These are phyloP conservation scores for Sciurus carolinensis DNA, from an alignment of 2,797 vertebrate genomes.

Conservation along the genomic window DNA sequence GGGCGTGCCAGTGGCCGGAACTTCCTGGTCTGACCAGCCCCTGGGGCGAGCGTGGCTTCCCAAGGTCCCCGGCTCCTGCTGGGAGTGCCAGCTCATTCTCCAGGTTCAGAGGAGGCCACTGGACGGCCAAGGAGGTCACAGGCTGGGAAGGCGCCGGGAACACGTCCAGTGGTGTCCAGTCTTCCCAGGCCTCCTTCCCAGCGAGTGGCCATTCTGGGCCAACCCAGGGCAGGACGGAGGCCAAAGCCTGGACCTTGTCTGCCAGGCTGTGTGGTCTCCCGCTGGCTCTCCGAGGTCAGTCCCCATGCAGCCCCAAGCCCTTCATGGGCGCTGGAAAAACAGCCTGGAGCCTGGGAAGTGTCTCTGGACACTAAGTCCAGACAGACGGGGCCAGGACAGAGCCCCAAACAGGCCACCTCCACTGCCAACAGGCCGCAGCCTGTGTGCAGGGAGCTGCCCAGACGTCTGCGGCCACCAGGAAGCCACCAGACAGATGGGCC, in stretches of 20 bases:
- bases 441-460: background rate
- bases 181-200: background rate
- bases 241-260: background rate
- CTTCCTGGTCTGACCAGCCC: background rate
- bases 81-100: accelerated
- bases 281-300: background rate
- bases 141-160: slow-evolving; percentile 3
- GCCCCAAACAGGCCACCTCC: background rate
- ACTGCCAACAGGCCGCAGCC: background rate
- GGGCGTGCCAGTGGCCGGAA: background rate
- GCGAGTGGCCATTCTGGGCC: background rate
- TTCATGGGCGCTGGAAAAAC: slow-evolving; percentile 51
- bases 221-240: background rate
- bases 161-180: background rate
- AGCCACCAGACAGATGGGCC: slow-evolving; percentile 14
- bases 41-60: background rate
- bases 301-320: background rate
- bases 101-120: background rate
- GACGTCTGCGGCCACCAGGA: background rate
- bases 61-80: accelerated
- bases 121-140: background rate
- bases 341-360: background rate
- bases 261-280: slow-evolving; percentile 51
- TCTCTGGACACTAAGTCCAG: background rate
- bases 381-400: slow-evolving; percentile 12